A percentile compares a stretch with the other conserved stretches of the same genome.
Conservation (phyloP, 2,113 vertebrate genomes). For the Microtus oregoni region DNA sequence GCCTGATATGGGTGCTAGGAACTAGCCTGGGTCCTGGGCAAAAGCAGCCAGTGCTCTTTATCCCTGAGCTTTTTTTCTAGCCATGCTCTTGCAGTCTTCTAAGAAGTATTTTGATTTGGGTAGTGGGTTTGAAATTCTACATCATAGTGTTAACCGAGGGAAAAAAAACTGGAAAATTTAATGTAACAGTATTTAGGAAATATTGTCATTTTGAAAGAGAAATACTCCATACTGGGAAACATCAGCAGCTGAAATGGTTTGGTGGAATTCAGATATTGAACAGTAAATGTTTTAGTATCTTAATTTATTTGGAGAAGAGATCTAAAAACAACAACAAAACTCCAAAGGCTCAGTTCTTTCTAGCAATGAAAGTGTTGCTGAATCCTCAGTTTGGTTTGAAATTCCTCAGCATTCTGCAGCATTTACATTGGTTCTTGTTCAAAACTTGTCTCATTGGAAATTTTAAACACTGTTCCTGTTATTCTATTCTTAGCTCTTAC, state of each 20-base stretch:
- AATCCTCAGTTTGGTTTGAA: conserved; percentile 16
- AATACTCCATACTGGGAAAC: neutral
- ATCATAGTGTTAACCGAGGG: neutral
- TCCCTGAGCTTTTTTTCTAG: no score
- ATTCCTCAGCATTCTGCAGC: neutral
- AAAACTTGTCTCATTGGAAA: conserved; percentile 5
- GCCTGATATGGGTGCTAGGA: neutral
- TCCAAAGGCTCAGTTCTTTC: neutral
- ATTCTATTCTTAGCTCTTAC: conserved; percentile 42
- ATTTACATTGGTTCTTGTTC: conserved; percentile 41
- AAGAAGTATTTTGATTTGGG: neutral
- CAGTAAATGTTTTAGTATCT: neutral
- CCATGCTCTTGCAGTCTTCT: neutral
- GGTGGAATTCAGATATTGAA: neutral
- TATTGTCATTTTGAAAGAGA: neutral
- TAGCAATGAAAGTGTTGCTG: neutral
- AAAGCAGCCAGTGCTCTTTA: neutral
- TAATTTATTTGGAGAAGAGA: conserved; percentile 20
- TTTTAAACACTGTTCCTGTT: conserved; percentile 36
- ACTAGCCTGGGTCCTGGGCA: neutral
- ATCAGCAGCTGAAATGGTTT: neutral
- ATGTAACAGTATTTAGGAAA: neutral
- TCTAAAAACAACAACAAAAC: neutral
- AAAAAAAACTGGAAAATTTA: neutral
- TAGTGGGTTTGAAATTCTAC: neutral